These are phyloP conservation scores for Trissoscelio sp. DNA, from an alignment of 2,888 invertebrate species.

Conservation along the genomic window DNA sequence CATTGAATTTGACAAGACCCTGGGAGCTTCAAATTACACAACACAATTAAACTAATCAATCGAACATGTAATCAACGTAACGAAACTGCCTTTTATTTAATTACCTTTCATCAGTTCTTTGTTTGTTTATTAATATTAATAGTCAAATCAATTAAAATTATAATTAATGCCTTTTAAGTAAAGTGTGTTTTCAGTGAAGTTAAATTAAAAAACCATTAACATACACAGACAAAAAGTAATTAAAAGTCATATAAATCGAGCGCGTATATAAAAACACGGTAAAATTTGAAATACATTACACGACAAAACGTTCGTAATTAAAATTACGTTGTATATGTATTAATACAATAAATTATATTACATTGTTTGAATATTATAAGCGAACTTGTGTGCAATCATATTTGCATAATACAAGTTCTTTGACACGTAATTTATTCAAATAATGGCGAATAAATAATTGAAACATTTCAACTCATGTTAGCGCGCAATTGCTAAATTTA, in stretches of 20 bases:
- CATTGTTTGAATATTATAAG: slow-evolving; percentile 37
- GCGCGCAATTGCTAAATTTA: slow-evolving; percentile 31
- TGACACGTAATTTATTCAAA: slow-evolving; percentile 47
- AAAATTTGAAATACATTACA: slow-evolving; percentile 16
- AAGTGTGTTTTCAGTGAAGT: slow-evolving; percentile 2
- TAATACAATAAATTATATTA: slow-evolving; percentile 34
- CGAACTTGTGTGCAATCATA: slow-evolving; percentile 13
- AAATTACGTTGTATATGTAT: slow-evolving; percentile 9
- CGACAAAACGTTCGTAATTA: slow-evolving; percentile 17
- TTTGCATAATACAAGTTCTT: slow-evolving; percentile 43
- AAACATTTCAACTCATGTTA: slow-evolving; percentile 21
- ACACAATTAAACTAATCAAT: slow-evolving; percentile 52
- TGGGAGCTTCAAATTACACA: slow-evolving; percentile 39
- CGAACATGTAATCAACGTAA: slow-evolving; percentile 11
- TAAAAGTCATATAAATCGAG: slow-evolving; percentile 8
- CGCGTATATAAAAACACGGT: not conserved
- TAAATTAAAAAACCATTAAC: slow-evolving; percentile 15
- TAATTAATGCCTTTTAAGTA: slow-evolving; percentile 14
- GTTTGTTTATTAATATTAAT: too few species aligned
- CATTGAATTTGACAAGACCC: slow-evolving; percentile 56
- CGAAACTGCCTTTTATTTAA: slow-evolving; percentile 3
- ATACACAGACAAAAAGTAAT: slow-evolving; percentile 14
- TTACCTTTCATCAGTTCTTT: not conserved
- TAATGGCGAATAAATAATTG: slow-evolving; percentile 44
- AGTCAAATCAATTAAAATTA: slow-evolving; percentile 8